Evolutionary conservation across 2,888 invertebrate genomes (phyloP).

Genomic region (Labia minor): DNA sequence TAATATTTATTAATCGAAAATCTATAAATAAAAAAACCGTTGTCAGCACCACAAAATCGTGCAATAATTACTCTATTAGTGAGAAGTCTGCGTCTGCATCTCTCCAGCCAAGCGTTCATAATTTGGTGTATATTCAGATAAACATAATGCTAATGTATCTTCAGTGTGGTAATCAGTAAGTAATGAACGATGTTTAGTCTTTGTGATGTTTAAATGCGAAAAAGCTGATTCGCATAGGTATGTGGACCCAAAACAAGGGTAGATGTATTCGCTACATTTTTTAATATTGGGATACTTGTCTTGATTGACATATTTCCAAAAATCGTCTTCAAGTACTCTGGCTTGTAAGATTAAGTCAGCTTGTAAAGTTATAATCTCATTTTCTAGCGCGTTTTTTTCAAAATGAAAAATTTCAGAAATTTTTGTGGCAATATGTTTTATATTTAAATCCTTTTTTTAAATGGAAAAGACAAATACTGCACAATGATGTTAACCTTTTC

Average conservation of each 20-base stretch:
- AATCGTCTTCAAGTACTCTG: conserved; percentile 25
- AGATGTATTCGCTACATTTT: conserved; percentile 25
- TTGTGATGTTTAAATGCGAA: conserved; percentile 25
- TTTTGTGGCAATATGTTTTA: conserved; percentile 21
- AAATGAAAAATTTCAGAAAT: conserved; percentile 25
- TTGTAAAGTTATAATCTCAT: conserved; percentile 27
- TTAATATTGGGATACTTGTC: conserved; percentile 25
- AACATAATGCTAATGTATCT: not conserved
- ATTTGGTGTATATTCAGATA: conserved; percentile 22
- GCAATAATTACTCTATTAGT: too few relatives aligned
- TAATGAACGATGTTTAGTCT: conserved; percentile 24
- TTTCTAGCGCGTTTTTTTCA: conserved; percentile 24
- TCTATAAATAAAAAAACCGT: too few relatives aligned
- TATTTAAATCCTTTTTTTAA: conserved; percentile 17
- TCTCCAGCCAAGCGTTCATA: not conserved
- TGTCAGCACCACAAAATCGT: too few relatives aligned
- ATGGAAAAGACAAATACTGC: conserved; percentile 23
- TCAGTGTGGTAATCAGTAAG: conserved; percentile 26
- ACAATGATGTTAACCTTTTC: conserved; percentile 24
- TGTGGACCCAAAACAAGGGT: conserved; percentile 23
- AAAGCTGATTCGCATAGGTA: conserved; percentile 26
- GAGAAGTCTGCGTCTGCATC: too few relatives aligned
- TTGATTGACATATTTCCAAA: conserved; percentile 26
- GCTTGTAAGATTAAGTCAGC: conserved; percentile 25
- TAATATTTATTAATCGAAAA: too few relatives aligned